Conservation (phyloP, 2,888 invertebrate genomes). For the Blomia tropicalis region DNA sequence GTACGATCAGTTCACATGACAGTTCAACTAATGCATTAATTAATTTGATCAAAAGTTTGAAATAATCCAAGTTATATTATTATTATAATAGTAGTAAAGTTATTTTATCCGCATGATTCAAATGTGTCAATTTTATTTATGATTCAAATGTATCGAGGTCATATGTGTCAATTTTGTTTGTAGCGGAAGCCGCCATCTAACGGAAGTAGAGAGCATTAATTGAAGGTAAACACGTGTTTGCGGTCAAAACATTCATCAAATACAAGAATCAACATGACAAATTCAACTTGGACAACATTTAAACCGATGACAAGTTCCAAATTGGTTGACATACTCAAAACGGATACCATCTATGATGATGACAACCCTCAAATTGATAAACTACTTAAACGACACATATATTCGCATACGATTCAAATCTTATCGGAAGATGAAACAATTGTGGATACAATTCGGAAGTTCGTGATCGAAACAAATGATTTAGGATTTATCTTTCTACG, state of each 20-base stretch:
- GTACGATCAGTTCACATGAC: constrained; percentile 57
- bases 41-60: constrained; percentile 52
- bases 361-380: neutral
- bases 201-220: too few species aligned
- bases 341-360: neutral
- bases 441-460: neutral
- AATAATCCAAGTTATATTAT: neutral
- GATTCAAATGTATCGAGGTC: too few species aligned
- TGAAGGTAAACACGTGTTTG: too few species aligned
- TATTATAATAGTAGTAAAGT: too few species aligned
- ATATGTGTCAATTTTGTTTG: too few species aligned
- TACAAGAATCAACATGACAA: too few species aligned
- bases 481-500: neutral
- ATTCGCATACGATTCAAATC: neutral
- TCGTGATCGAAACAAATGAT: neutral
- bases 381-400: neutral
- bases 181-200: too few species aligned
- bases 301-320: neutral
- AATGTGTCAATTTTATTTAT: too few species aligned
- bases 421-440: neutral
- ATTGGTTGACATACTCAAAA: neutral
- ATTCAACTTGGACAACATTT: constrained; percentile 5
- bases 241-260: too few species aligned
- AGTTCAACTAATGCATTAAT: constrained; percentile 92
- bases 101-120: too few species aligned